These are phyloP conservation scores for Galleria mellonella DNA, from an alignment of 1,140 invertebrate species.

Conservation along the genomic window DNA sequence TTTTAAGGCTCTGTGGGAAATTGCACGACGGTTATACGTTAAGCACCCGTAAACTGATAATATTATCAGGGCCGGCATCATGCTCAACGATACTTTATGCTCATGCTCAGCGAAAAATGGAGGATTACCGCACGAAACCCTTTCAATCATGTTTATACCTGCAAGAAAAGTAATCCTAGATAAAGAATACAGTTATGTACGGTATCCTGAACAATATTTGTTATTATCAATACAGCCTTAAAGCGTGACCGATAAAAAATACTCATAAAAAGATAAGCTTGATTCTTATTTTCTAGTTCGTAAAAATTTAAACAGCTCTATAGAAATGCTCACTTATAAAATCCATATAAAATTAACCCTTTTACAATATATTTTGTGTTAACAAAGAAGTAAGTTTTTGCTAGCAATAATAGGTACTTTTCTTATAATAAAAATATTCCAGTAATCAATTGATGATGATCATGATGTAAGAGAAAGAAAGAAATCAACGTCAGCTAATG, in stretches of 20 bases:
- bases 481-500: no score
- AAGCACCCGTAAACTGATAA: slow-evolving; percentile 32
- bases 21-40: slow-evolving; percentile 45
- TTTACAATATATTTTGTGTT: no score
- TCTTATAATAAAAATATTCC: no score
- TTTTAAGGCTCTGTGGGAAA: slow-evolving; percentile 63
- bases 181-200: slow-evolving; percentile 31
- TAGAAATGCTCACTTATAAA: no score
- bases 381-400: no score
- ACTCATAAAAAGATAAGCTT: not conserved
- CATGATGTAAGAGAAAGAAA: no score
- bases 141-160: slow-evolving; percentile 22
- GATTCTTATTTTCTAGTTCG: no score
- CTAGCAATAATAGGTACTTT: no score
- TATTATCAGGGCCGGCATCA: slow-evolving; percentile 19
- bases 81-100: slow-evolving; percentile 5
- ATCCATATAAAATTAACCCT: no score
- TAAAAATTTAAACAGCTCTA: no score
- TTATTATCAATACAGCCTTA: slow-evolving; percentile 8
- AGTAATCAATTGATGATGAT: no score
- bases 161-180: slow-evolving; percentile 30
- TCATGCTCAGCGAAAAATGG: slow-evolving; percentile 11
- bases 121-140: slow-evolving; percentile 28
- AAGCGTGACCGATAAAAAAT: slow-evolving; percentile 10
- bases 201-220: slow-evolving; percentile 21